Evolutionary conservation across 2,113 vertebrate genomes (phyloP), one percentile per base, ranked within the genome.

Genomic region (Drymodes brunneopygia): DNA sequence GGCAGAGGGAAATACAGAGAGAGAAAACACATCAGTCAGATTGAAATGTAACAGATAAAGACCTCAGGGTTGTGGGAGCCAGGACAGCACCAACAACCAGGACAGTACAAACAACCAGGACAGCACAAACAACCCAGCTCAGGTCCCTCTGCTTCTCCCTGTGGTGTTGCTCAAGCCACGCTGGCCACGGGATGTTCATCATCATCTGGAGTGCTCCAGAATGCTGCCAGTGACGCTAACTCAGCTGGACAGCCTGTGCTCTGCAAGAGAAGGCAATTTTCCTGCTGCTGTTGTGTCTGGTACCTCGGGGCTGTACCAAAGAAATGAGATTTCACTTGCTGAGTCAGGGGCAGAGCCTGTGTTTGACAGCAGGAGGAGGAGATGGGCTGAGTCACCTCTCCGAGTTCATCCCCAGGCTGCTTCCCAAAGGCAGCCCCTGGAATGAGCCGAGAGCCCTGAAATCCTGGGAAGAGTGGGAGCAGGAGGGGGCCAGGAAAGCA

Each of bases 271-370:
- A 84, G 42, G 50, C 50, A 24, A 69, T 88, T 48, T 91, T 31
- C 64, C 18, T 64, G 81, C 28, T 84, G 89, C 81, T 94, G 48
- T 33, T 64, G 8, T 9, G 61, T 53, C 94, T 95, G 64, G n/a
- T 50, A 48, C 61, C 58, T 74, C 44, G 7, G 56, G 84, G 65
- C 85, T 90, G 75, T 15, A 53, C 36, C 19, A 21, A 27, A 58
- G 2, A 67, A 56, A 58, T 23, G 80, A 45, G 45, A 35, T 79
- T 73, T n/a, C 51, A 28, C 29, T 45, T 73, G 88, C 94, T 93
- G 92, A 95, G 65, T 88, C 83, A 90, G 88, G 81, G 74, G 33
- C 20, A 36, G 22, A 53, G 35, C 31, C 48, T 22, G 58, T 3
- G 8, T 58, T 73, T 36, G 85, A 64, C 70, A 80, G 40, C 17